Conservation (phyloP, 1,140 invertebrate species). For the Bombus balteatus region DNA sequence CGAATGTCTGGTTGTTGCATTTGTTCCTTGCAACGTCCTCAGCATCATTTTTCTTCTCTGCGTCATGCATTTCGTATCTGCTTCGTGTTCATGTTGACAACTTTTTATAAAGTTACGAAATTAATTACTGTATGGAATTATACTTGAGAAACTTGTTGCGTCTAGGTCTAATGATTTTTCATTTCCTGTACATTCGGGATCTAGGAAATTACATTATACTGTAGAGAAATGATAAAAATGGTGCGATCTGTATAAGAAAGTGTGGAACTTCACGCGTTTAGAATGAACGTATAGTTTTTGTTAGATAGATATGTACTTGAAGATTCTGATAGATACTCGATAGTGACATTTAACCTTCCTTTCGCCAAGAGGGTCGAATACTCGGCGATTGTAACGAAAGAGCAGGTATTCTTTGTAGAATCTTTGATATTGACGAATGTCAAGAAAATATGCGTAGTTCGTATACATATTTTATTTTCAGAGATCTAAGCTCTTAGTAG, state of each 20-base stretch:
- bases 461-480: background rate
- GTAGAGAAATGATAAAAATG: background rate
- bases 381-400: background rate
- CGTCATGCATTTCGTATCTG: background rate
- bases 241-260: too few relatives aligned
- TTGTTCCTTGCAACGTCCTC: background rate
- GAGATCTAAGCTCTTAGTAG: background rate
- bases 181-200: background rate
- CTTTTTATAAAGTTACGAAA: slow-evolving; percentile 1
- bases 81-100: background rate
- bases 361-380: too few relatives aligned
- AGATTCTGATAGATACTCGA: too few relatives aligned
- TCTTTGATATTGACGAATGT: too few relatives aligned
- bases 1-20: slow-evolving; percentile 43
- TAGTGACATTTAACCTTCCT: too few relatives aligned
- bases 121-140: slow-evolving; percentile 3
- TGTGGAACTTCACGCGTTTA: too few relatives aligned
- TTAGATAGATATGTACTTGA: too few relatives aligned
- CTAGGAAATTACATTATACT: background rate
- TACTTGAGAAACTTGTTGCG: slow-evolving; percentile 23
- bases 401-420: background rate
- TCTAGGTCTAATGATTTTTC: slow-evolving; percentile 14
- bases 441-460: too few relatives aligned
- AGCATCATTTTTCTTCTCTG: background rate
- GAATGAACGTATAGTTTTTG: too few relatives aligned